Conservation (phyloP, 2,113 vertebrate species). For the Mobula hypostoma region DNA sequence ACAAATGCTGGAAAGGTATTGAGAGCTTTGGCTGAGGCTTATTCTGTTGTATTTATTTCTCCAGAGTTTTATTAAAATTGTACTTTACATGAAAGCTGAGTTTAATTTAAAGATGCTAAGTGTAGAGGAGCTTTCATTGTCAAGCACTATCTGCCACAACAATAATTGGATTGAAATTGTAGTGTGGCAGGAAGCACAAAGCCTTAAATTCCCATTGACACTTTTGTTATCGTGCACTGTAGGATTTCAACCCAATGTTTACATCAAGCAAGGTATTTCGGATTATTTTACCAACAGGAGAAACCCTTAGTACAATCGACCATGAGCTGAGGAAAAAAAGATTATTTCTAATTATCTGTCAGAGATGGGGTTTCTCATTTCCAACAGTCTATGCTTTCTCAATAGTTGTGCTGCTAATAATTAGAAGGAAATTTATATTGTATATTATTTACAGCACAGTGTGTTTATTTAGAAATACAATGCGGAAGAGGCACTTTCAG, state of each 20-base stretch:
- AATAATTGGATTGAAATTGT: background rate
- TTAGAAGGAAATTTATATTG: background rate
- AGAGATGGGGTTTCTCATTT: background rate
- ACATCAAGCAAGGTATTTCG: background rate
- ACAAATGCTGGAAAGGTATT: background rate
- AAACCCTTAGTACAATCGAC: background rate
- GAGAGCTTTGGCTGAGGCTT: background rate
- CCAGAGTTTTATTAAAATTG: background rate
- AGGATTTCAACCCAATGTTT: background rate
- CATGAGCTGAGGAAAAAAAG: background rate
- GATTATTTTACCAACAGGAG: background rate
- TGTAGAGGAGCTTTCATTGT: background rate
- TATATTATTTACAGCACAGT: too few relatives aligned
- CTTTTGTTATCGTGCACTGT: background rate
- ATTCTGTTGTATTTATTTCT: background rate
- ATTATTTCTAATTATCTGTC: background rate
- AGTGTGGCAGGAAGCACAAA: background rate
- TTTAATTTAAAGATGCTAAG: background rate
- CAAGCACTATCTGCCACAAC: background rate
- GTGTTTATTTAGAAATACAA: too few relatives aligned
- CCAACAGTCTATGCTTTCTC: background rate
- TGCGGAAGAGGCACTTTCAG: too few relatives aligned
- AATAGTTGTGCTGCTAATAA: too few relatives aligned
- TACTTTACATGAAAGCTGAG: background rate
- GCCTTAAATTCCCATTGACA: background rate